Evolutionary conservation across 64 coral and sea anemone genomes (phyloP).

Genomic region (Stichodactyla mertensii): DNA sequence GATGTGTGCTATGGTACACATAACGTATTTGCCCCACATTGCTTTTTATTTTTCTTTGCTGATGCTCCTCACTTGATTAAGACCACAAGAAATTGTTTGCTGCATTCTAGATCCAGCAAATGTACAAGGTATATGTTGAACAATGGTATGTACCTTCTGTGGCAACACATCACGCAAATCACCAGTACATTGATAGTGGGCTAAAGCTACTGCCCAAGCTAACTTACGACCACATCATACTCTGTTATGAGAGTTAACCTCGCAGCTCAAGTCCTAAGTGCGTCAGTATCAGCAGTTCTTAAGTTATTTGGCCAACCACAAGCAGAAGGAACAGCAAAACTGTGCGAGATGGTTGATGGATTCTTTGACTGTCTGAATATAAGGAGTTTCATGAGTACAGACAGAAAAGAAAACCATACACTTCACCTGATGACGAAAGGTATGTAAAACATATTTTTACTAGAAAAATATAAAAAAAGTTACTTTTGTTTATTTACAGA

Average conservation of each 20-base stretch:
- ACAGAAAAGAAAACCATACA: no score
- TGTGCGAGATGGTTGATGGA: no score
- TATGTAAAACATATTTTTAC: no score
- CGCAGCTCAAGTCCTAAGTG: slow-evolving; percentile 52
- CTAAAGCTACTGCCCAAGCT: neutral
- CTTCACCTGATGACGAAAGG: no score
- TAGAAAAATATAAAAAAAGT: no score
- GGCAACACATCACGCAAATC: slow-evolving; percentile 30
- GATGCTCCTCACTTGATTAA: neutral
- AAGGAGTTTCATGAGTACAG: no score
- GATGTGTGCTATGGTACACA: slow-evolving; percentile 42
- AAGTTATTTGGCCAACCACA: no score
- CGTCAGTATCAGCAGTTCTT: slow-evolving; percentile 30
- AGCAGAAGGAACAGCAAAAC: no score
- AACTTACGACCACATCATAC: slow-evolving; percentile 39
- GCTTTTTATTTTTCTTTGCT: slow-evolving; percentile 38
- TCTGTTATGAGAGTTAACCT: slow-evolving; percentile 46
- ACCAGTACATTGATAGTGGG: slow-evolving; percentile 26
- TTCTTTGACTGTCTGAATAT: no score
- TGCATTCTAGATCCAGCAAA: slow-evolving; percentile 29
- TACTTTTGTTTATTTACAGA: no score
- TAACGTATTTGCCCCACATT: slow-evolving; percentile 35
- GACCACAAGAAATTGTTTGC: slow-evolving; percentile 49
- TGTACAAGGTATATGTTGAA: slow-evolving; percentile 33
- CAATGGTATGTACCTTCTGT: slow-evolving; percentile 10